Evolutionary conservation across 1,140 invertebrate genomes (phyloP), one percentile per base, ranked within the genome.

Genomic region (Luehdorfia chinensis): DNA sequence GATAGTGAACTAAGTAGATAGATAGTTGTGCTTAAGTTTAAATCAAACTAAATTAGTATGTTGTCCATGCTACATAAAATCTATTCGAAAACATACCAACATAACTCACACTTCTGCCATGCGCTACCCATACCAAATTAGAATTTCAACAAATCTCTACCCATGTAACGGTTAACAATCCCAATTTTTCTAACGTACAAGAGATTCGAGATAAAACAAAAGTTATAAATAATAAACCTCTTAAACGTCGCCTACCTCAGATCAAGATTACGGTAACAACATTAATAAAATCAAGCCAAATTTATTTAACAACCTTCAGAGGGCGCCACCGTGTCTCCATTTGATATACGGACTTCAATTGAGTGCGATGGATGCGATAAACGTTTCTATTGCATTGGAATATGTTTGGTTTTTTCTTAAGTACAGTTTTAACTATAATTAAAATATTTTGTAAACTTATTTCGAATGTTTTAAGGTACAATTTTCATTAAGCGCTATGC

Each of bases 191-290:
- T 61, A 67, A 72, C 54, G 39, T 59, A 59, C 50, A 68, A 64
- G 39, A 77, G 74, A 83, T 83, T 53, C 15, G 12, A 70, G 78
- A 83, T 83, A 83, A 71, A 79, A 70, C 44, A 41, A 25, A 44
- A 53, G 67, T 70, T 73, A 77, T 84, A 84, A 84, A 84, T 84
- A 84, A 84, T 84, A 84, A 75, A 72, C 70, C 63, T 73, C 64
- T 54, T 84, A 80, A 80, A 79, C 59, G 75, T 80, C 74, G 52
- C 62, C 55, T 59, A 45, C 37, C 39, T 53, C 44, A 50, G 71
- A 84, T 79, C 75, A 73, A 80, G 76, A 78, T 84, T 70, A 69
- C 32, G 50, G 59, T 60, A 66, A 73, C 69, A 67, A 71, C 79
- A 79, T 80, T 80, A 80, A 84, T 80, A 80, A 84, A 83, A 81